Conservation (phyloP, 2,113 vertebrate species). For the Bagarius yarrelli region DNA sequence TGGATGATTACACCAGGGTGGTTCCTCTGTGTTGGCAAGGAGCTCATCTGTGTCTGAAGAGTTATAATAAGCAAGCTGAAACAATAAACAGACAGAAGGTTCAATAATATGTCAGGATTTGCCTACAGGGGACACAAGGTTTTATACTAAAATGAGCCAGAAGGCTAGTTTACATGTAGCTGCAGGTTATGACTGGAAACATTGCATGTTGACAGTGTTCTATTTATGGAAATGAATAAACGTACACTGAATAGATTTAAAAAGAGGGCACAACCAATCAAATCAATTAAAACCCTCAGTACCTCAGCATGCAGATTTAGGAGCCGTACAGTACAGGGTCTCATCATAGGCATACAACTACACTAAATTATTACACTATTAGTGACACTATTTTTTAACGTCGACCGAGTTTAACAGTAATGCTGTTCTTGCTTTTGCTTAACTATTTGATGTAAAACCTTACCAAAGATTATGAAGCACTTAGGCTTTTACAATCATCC, state of each 20-base stretch:
- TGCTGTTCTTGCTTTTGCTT: no score
- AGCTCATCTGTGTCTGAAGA: conserved; percentile 46
- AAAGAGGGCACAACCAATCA: not conserved
- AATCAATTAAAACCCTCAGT: not conserved
- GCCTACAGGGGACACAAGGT: not conserved
- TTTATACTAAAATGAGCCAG: not conserved
- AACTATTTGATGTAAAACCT: no score
- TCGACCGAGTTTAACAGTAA: no score
- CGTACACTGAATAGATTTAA: not conserved
- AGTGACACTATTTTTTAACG: no score
- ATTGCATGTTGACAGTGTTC: not conserved
- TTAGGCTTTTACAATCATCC: no score
- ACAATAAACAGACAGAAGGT: conserved; percentile 20
- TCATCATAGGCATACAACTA: not conserved
- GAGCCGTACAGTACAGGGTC: not conserved
- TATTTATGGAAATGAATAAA: not conserved
- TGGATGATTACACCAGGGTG: not conserved
- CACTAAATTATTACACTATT: not conserved
- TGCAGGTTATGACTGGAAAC: not conserved
- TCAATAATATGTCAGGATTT: conserved; percentile 24
- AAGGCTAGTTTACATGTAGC: not conserved
- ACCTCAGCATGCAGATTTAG: not conserved
- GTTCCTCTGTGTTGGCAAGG: conserved; percentile 20
- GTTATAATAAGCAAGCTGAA: conserved; percentile 21
- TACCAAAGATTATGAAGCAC: no score